Base-by-base conservation (phyloP, 1,140 invertebrate species). In the Drosophila punjabiensis region DNA sequence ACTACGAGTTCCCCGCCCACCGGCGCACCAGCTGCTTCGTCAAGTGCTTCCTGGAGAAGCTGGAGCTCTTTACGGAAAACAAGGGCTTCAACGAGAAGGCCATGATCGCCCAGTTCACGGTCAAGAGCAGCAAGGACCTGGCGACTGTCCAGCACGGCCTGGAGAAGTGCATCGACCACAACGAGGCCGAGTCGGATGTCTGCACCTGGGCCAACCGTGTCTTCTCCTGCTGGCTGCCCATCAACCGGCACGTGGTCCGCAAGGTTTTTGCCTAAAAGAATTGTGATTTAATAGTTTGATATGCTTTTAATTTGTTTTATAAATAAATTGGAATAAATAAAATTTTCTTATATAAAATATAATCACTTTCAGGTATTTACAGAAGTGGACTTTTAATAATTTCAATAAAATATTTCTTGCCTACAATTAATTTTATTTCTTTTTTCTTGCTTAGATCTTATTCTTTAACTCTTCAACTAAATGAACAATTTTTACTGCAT, bases 151-250 rank as follows among this genome's bases (percentile, higher is more conserved):
- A 76, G 53, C 91, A 92, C 28, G 91, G 91, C 8, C 73, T 92
- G 60, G 91, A 92, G 76, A 92, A 92, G 63, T 92, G 91, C 68
- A 81, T 92, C 32, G 91, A 92, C 61, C 88, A 92, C 75, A 92
- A 92, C 41, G 91, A 92, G 64, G 83, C 82, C 16, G 91, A 92
- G 56, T 88, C 91, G 4, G 82, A 90, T 35, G 20, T 56, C 6
- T 92, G 91, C 76, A 88, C 83, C 41, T 92, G 86, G 81, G 91
- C 91, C 13, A 75, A 91, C 48, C 88, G 91, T 6, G 91, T 92
- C 35, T 92, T 91, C 65, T 91, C 91, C 59, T 92, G 91, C 75
- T 92, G 91, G 91, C 70, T 92, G 41, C 81, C 85, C 47, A 92
- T 92, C 47, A 92, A 92, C 56, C 85, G 91, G 10, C 91, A 89